Conservation (phyloP, 2,888 invertebrate species). For the Mesorhabditis belari region DNA sequence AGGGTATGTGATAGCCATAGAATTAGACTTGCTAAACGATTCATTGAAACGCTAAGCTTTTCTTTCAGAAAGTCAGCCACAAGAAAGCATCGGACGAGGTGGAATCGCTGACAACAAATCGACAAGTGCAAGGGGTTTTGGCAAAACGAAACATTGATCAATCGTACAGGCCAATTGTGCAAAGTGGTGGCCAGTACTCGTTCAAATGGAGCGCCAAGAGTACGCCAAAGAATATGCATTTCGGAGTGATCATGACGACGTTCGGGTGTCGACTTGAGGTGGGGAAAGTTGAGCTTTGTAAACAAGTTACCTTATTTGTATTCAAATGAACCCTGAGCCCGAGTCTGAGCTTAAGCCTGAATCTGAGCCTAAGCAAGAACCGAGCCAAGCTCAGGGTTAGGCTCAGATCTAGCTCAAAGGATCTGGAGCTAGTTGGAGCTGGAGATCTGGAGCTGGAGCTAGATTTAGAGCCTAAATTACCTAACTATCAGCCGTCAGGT, state of each 20-base stretch:
- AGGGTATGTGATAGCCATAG: constrained; percentile 54
- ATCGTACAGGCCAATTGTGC: constrained; percentile 97
- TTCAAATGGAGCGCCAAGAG: constrained; percentile 79
- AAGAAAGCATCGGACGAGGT: constrained; percentile 87
- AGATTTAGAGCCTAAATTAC: too few species aligned
- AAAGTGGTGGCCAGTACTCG: constrained; percentile 94
- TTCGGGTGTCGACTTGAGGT: constrained; percentile 9
- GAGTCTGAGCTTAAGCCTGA: constrained; percentile 13
- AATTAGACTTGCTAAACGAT: not conserved
- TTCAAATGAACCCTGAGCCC: constrained; percentile 10
- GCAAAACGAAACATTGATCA: constrained; percentile 69
- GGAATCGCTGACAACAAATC: constrained; percentile 81
- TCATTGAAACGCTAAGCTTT: not conserved
- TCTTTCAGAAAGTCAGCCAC: constrained; percentile 83
- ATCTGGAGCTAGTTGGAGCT: too few species aligned
- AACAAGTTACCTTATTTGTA: too few species aligned
- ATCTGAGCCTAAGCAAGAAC: too few species aligned
- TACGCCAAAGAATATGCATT: not conserved
- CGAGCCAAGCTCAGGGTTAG: too few species aligned
- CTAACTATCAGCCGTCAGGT: too few species aligned
- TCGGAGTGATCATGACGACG: constrained; percentile 18
- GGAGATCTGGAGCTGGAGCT: too few species aligned
- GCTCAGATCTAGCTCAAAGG: too few species aligned
- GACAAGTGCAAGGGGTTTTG: constrained; percentile 77
- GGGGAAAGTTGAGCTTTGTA: not conserved